Base-by-base conservation (phyloP, 2,888 invertebrate species). In the Lycocerus yunnanus region DNA sequence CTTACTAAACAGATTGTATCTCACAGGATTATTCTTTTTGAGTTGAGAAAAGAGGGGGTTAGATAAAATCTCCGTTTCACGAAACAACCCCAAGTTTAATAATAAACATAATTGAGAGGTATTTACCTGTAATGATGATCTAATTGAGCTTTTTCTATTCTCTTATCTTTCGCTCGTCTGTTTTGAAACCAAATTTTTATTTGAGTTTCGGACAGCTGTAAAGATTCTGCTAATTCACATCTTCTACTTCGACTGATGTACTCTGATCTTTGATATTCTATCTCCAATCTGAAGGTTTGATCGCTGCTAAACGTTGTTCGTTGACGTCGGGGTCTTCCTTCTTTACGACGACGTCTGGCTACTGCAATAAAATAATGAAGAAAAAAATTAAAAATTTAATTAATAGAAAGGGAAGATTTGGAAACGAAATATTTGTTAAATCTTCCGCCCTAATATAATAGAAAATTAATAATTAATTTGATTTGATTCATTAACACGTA, bases 171-270 rank as follows among this genome's bases (percentile, higher is more conserved):
- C 18, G 98, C 98, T 80, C 98, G 90, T 78, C 98, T 90, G 87
- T 98, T 98, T 88, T 98, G 98, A 87, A 97, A 98, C 95, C 95
- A 95, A 75, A 95, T 95, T 87, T 95, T 95, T 80, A 95, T 95
- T 87, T 95, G 91, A 0, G 95, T 95, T 85, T 95, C 95, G 0
- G 93, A 93, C 16, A 93, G 87, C 66, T 88, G 86, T 61, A 95
- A 86, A 3, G 91, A 87, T 83, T 93, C 92, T 0, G 95, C 95
- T 77, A 95, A 86, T 85, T 95, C 95, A 83, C 93, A 94, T 78
- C 95, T 88, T 82, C 96, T 89, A 27, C 95, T 94, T 76, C 97
- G 89, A 13, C 96, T 96, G 77, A 98, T 97, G 85, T 98, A 98
- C 87, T 97, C 97, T 10, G 95, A 95, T 73, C 95, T 89, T 79